phyloP scores from a whole-genome alignment of 1,140 invertebrate genomes.

The Brachionus asplanchnoidis region DNA sequence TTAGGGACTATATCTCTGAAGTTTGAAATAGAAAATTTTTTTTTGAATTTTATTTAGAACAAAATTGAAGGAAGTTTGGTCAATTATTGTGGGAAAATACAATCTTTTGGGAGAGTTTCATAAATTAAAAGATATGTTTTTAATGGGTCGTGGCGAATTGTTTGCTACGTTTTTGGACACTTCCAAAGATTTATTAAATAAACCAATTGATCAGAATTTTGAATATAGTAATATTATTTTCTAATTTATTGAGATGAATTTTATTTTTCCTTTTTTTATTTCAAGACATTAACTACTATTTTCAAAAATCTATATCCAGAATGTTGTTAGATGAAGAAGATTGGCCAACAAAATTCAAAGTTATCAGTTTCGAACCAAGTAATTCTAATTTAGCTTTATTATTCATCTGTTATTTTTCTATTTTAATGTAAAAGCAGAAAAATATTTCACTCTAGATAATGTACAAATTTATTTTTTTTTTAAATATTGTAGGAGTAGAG shows the following conservation, averaged over 20 bases:
- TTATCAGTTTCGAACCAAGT: constrained; percentile 45
- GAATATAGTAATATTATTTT: constrained; percentile 51
- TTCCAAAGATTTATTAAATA: constrained; percentile 50
- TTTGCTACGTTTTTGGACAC: constrained; percentile 57
- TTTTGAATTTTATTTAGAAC: neutral
- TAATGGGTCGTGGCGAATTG: constrained; percentile 57
- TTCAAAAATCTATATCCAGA: constrained; percentile 63
- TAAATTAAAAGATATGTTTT: constrained; percentile 56
- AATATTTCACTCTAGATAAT: too few relatives aligned
- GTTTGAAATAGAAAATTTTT: neutral
- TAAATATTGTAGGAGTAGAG: too few relatives aligned
- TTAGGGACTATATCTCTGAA: constrained; percentile 54
- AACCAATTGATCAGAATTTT: constrained; percentile 47
- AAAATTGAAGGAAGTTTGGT: constrained; percentile 52
- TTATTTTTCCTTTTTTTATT: constrained; percentile 5
- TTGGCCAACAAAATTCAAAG: constrained; percentile 52
- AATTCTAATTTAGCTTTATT: neutral
- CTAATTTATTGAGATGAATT: neutral
- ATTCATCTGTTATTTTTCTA: too few relatives aligned
- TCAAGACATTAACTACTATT: constrained; percentile 64
- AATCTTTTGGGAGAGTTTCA: constrained; percentile 58
- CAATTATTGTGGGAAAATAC: constrained; percentile 54
- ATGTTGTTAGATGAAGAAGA: constrained; percentile 66
- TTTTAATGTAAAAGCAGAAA: too few relatives aligned
- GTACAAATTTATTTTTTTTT: too few relatives aligned